Evolutionary conservation across 2,888 invertebrate species (phyloP).

Genomic region (Gibbula magus): DNA sequence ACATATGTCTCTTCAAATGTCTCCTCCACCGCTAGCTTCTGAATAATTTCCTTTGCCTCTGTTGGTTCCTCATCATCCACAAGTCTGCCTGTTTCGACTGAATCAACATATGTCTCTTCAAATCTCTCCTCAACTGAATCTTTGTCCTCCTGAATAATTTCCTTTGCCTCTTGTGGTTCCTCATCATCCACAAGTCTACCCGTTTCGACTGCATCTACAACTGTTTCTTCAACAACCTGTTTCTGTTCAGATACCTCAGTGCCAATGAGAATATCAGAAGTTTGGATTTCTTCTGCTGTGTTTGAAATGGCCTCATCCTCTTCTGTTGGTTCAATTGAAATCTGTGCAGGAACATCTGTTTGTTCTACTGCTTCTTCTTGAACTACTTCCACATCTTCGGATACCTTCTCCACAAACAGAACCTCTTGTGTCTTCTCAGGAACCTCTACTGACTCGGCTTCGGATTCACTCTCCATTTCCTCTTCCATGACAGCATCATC

Average conservation of each 20-base stretch:
- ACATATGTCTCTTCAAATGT: neutral
- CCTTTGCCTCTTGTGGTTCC: neutral
- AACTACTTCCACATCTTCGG: slow-evolving; percentile 41
- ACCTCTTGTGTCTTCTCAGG: slow-evolving; percentile 2
- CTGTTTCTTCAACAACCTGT: slow-evolving; percentile 15
- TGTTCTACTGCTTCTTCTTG: slow-evolving; percentile 30
- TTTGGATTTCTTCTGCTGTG: too few relatives aligned
- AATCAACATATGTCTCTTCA: neutral
- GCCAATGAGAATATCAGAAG: too few relatives aligned
- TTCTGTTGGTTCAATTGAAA: slow-evolving; percentile 3
- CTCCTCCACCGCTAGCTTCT: neutral
- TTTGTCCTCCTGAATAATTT: neutral
- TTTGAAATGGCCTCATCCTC: neutral
- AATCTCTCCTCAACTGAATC: neutral
- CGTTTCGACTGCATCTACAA: neutral
- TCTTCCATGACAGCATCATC: slow-evolving; percentile 26
- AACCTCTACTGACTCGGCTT: slow-evolving; percentile 30
- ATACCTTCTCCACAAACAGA: slow-evolving; percentile 8
- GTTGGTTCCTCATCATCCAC: neutral
- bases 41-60: neutral
- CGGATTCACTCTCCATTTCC: slow-evolving; percentile 25
- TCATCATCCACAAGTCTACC: slow-evolving; percentile 10
- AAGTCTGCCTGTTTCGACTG: neutral
- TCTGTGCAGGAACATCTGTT: slow-evolving; percentile 1
- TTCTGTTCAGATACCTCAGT: neutral